Conservation (phyloP, 1,140 invertebrate species). For the Adoxophyes honmai region DNA sequence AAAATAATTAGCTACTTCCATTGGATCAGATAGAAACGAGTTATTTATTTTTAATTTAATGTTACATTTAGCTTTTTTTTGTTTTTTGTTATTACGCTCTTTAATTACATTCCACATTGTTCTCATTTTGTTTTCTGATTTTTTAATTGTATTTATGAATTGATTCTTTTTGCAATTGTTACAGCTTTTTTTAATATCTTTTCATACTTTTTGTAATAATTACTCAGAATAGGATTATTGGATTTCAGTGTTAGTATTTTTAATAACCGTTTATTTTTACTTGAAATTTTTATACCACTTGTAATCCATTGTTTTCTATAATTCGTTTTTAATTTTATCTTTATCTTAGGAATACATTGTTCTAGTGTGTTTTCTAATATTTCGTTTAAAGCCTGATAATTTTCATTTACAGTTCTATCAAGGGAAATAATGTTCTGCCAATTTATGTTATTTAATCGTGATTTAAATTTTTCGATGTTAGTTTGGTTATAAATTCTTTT, state of each 20-base stretch:
- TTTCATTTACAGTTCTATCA: not conserved
- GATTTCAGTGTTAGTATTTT: not conserved
- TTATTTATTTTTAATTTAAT: constrained; percentile 3
- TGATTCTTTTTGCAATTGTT: not conserved
- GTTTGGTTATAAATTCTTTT: not conserved
- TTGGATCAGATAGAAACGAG: not conserved
- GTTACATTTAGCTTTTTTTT: not conserved
- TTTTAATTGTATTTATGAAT: not conserved
- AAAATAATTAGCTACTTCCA: not conserved
- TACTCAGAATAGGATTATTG: constrained; percentile 3
- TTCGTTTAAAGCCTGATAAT: not conserved
- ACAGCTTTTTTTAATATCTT: constrained; percentile 13
- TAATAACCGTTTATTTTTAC: constrained; percentile 15
- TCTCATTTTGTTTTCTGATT: not conserved
- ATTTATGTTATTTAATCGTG: not conserved
- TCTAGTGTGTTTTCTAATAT: not conserved
- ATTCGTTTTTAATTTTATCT: not conserved
- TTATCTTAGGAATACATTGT: not conserved
- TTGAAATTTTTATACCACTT: constrained; percentile 12
- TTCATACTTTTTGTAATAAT: too few species aligned
- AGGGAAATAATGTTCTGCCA: not conserved
- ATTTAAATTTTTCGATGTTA: constrained; percentile 10
- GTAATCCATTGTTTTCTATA: constrained; percentile 3
- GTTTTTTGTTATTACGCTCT: constrained; percentile 10
- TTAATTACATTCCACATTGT: constrained; percentile 15